Conservation (phyloP, 1,140 invertebrate species). For the Leptinotarsa lineolata region DNA sequence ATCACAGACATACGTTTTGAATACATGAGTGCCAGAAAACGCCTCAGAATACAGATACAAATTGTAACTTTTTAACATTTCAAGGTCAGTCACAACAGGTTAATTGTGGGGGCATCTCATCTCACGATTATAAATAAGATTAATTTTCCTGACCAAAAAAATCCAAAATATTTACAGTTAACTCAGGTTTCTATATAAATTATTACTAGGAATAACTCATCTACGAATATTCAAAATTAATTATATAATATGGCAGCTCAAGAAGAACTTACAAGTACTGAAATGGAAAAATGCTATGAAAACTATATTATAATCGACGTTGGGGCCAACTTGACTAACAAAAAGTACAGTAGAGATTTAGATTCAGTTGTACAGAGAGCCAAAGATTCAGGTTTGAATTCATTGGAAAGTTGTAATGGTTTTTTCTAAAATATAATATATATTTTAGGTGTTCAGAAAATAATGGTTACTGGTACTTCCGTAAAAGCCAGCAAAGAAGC, state of each 20-base stretch:
- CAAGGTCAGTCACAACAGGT: no score
- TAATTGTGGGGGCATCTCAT: no score
- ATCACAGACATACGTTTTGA: no score
- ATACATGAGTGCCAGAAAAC: no score
- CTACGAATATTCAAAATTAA: slow-evolving; percentile 18
- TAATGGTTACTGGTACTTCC: slow-evolving; percentile 91
- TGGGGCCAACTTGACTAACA: slow-evolving; percentile 93
- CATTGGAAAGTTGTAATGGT: not conserved
- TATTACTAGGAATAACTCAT: no score
- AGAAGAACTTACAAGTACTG: slow-evolving; percentile 21
- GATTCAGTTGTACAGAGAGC: slow-evolving; percentile 91
- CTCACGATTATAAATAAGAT: no score
- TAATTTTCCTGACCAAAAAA: no score
- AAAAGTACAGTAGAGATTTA: slow-evolving; percentile 89
- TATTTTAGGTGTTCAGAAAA: slow-evolving; percentile 84
- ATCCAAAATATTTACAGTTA: no score
- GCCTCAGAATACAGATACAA: no score
- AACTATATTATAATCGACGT: slow-evolving; percentile 92
- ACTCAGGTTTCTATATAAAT: no score
- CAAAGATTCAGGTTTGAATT: slow-evolving; percentile 79
- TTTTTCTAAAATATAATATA: not conserved
- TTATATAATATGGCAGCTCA: slow-evolving; percentile 30
- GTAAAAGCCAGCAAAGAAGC: slow-evolving; percentile 89
- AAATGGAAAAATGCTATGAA: slow-evolving; percentile 71
- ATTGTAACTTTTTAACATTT: no score